Evolutionary conservation across 2,888 invertebrate genomes (phyloP).

Genomic region (Drosophila borealis): DNA sequence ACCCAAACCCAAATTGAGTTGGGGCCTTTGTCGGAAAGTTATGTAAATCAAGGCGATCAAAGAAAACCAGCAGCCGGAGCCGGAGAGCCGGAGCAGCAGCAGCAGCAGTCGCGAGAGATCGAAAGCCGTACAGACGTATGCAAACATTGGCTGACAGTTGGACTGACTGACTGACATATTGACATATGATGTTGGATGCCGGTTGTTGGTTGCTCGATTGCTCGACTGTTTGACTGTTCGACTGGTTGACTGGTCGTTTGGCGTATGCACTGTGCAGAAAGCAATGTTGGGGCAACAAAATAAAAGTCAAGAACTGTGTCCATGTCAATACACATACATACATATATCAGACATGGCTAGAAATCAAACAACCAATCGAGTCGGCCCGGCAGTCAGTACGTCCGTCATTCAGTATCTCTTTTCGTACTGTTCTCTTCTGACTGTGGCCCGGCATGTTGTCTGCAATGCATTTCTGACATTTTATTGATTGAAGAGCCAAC

Average conservation of each 20-base stretch:
- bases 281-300: slow-evolving; percentile 60
- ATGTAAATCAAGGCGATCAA: slow-evolving; percentile 71
- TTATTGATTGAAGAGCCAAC: slow-evolving; percentile 79
- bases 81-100: slow-evolving; percentile 16
- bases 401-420: slow-evolving; percentile 69
- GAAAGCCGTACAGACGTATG: slow-evolving; percentile 61
- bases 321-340: slow-evolving; percentile 79
- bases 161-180: slow-evolving; percentile 75
- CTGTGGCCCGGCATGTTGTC: slow-evolving; percentile 33
- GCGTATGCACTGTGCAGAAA: slow-evolving; percentile 48
- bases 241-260: slow-evolving; percentile 29
- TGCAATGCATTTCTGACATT: slow-evolving; percentile 79
- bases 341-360: slow-evolving; percentile 76
- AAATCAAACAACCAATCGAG: slow-evolving; percentile 71
- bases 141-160: slow-evolving; percentile 66
- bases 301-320: slow-evolving; percentile 80
- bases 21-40: slow-evolving; percentile 72
- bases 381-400: slow-evolving; percentile 62
- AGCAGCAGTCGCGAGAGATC: slow-evolving; percentile 38
- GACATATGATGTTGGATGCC: slow-evolving; percentile 65
- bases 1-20: slow-evolving; percentile 22
- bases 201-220: slow-evolving; percentile 37
- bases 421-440: slow-evolving; percentile 16
- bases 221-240: slow-evolving; percentile 9
- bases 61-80: slow-evolving; percentile 37